These are phyloP conservation scores for Eidolon dupreanum DNA, from an alignment of 2,797 vertebrate species.

Conservation along the genomic window DNA sequence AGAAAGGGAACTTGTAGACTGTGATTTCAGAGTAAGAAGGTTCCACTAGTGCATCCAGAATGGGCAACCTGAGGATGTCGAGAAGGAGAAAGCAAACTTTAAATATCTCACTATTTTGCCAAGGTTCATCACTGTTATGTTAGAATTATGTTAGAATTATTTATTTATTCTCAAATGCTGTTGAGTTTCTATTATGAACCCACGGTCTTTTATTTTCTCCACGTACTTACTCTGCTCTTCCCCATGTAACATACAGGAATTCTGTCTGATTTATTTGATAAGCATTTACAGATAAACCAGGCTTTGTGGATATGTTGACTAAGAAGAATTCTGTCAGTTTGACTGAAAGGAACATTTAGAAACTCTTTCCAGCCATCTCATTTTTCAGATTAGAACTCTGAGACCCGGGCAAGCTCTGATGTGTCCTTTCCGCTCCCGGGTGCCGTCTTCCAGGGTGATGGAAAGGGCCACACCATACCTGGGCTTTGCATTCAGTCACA, in stretches of 20 bases:
- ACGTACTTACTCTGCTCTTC: background rate
- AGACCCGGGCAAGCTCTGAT: background rate
- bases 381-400: background rate
- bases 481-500: background rate
- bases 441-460: background rate
- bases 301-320: background rate
- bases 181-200: background rate
- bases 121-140: background rate
- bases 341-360: background rate
- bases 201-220: background rate
- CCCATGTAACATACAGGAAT: background rate
- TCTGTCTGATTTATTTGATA: background rate
- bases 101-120: background rate
- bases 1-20: background rate
- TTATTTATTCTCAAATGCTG: background rate
- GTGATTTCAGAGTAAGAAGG: background rate
- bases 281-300: background rate
- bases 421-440: background rate
- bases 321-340: background rate
- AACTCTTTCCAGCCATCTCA: background rate
- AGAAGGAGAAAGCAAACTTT: background rate
- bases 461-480: rapidly evolving
- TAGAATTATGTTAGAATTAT: background rate
- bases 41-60: background rate
- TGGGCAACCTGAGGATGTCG: background rate